Evolutionary conservation across 2,797 vertebrate genomes (phyloP).

Genomic region (Myripristis murdjan): DNA sequence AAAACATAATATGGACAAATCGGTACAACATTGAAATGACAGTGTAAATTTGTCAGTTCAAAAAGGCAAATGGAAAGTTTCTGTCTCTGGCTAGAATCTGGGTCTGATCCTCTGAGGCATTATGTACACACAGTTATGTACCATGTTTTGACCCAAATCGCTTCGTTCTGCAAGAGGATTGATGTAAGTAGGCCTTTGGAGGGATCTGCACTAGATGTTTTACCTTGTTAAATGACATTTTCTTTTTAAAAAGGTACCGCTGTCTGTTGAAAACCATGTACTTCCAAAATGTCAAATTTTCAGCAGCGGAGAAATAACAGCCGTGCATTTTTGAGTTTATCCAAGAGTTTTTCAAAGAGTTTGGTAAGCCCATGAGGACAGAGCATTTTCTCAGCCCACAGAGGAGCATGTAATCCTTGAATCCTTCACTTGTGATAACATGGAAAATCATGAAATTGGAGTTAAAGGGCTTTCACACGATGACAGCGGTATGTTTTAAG

Average conservation of each 20-base stretch:
- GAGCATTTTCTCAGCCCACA: no score
- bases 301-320: no score
- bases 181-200: conserved; percentile 55
- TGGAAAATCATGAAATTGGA: no score
- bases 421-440: no score
- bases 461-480: no score
- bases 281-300: conserved; percentile 23
- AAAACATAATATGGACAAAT: conserved; percentile 16
- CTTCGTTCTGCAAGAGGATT: conserved; percentile 42
- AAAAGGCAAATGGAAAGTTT: conserved; percentile 34
- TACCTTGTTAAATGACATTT: conserved; percentile 32
- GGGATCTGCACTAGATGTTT: conserved; percentile 38
- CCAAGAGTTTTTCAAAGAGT: no score
- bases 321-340: no score
- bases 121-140: conserved; percentile 43
- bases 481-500: no score
- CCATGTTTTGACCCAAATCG: conserved; percentile 65
- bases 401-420: no score
- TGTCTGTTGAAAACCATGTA: background rate
- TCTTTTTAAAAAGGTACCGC: conserved; percentile 14
- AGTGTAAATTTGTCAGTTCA: conserved; percentile 7
- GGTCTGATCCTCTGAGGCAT: conserved; percentile 66
- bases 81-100: conserved; percentile 55
- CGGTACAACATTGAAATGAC: conserved; percentile 17
- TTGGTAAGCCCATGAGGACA: no score